These are phyloP conservation scores for Pseudomyrmex concolor DNA, from an alignment of 1,140 invertebrate species.

Conservation along the genomic window DNA sequence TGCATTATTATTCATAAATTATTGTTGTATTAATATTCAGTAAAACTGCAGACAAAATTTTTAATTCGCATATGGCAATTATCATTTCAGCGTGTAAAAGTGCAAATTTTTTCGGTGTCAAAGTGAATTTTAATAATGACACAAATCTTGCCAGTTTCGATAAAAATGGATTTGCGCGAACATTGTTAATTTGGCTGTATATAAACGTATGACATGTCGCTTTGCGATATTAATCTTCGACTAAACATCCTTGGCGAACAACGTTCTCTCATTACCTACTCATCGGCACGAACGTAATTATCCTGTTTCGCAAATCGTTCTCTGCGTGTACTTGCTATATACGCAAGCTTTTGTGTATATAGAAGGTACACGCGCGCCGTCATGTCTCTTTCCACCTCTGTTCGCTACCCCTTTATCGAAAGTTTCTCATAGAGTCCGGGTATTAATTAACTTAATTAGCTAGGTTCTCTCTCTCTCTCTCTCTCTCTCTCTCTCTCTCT, in stretches of 20 bases:
- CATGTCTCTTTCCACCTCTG: not conserved
- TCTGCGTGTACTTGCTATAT: not conserved
- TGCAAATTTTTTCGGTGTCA: slow-evolving; percentile 1
- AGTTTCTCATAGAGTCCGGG: slow-evolving; percentile 17
- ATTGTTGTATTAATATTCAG: not conserved
- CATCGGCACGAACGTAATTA: slow-evolving; percentile 39
- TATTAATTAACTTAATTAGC: slow-evolving; percentile 68
- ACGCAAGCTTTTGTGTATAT: not conserved
- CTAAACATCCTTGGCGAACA: slow-evolving; percentile 38
- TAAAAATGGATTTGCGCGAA: slow-evolving; percentile 40
- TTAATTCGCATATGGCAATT: slow-evolving; percentile 40
- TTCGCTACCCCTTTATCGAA: slow-evolving; percentile 24
- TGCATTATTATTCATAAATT: slow-evolving; percentile 7
- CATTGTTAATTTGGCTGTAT: not conserved
- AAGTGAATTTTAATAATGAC: not conserved
- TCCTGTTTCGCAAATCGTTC: slow-evolving; percentile 29
- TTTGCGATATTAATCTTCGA: slow-evolving; percentile 53
- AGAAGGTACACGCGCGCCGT: not conserved
- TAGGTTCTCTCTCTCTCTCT: not conserved
- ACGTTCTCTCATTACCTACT: slow-evolving; percentile 46
- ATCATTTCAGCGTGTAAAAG: slow-evolving; percentile 3
- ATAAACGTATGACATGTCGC: slow-evolving; percentile 13
- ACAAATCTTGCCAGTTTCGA: slow-evolving; percentile 11
- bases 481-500: not conserved
- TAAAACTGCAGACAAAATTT: not conserved